These are phyloP conservation scores for Boulengeromyrus knoepffleri DNA, from an alignment of 2,113 vertebrate genomes.

Conservation along the genomic window DNA sequence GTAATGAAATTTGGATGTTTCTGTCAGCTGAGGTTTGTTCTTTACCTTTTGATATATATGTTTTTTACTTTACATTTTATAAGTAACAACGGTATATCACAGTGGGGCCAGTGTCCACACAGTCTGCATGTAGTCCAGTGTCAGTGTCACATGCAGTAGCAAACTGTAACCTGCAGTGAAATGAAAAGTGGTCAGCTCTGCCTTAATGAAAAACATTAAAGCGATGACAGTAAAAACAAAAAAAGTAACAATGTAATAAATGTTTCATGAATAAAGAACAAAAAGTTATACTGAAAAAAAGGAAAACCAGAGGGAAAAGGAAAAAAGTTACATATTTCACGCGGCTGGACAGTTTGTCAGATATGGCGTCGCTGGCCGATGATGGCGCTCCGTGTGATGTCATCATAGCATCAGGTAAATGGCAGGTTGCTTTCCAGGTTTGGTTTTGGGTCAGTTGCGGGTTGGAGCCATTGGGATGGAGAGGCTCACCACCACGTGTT, in stretches of 20 bases:
- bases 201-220: background rate
- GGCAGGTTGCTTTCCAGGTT: background rate
- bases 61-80: background rate
- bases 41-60: background rate
- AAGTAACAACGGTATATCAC: background rate
- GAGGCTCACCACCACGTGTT: background rate
- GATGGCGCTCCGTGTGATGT: background rate
- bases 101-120: background rate
- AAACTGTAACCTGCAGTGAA: background rate
- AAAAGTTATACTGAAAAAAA: background rate
- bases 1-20: background rate
- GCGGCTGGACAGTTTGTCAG: background rate
- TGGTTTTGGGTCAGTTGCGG: background rate
- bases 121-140: background rate
- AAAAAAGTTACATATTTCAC: background rate
- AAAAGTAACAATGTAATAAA: background rate
- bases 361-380: background rate
- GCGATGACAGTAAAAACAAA: background rate
- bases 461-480: background rate
- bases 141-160: background rate
- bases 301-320: background rate
- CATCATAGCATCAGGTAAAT: background rate
- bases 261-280: background rate
- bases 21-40: background rate
- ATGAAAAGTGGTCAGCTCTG: background rate